Percentiles rank a stretch among this genome's conserved stretches.
Evolutionary conservation across 1,140 invertebrate genomes (phyloP).

Genomic region (Metaphire vulgaris): DNA sequence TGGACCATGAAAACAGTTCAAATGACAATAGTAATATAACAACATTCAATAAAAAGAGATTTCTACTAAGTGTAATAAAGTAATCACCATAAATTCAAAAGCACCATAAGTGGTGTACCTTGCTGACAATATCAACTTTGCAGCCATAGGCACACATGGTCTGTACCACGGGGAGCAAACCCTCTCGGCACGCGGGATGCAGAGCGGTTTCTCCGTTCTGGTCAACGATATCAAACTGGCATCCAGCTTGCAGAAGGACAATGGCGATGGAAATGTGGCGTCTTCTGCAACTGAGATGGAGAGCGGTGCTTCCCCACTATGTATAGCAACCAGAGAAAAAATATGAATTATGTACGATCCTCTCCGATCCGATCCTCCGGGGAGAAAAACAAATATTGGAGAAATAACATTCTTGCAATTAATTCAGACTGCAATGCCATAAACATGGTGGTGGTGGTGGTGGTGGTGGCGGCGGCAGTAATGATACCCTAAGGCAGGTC

Average conservation of each 20-base stretch:
- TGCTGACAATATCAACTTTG: constrained; percentile 64
- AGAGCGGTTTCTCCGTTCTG: constrained; percentile 64
- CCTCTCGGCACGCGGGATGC: constrained; percentile 65
- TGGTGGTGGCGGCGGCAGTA: too few species aligned
- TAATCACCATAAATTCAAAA: too few species aligned
- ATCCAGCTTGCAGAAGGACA: constrained; percentile 85
- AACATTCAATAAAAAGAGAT: too few species aligned
- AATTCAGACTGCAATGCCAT: too few species aligned
- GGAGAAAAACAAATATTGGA: not conserved
- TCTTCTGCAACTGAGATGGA: constrained; percentile 61
- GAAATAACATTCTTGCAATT: not conserved
- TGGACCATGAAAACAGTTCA: too few species aligned
- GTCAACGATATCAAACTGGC: constrained; percentile 64
- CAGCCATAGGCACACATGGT: constrained; percentile 69
- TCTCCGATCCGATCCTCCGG: not conserved
- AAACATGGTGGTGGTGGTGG: too few species aligned
- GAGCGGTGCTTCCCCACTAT: constrained; percentile 57
- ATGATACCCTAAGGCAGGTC: too few species aligned
- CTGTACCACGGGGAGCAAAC: constrained; percentile 64
- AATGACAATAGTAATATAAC: too few species aligned
- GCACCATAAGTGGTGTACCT: too few species aligned
- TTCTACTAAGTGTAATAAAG: too few species aligned
- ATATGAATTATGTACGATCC: constrained; percentile 13
- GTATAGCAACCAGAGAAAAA: constrained; percentile 20
- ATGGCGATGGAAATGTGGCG: constrained; percentile 68